Evolutionary conservation across 2,797 vertebrate genomes (phyloP), one percentile per base, ranked within the genome.

Genomic region (Tinamus major): DNA sequence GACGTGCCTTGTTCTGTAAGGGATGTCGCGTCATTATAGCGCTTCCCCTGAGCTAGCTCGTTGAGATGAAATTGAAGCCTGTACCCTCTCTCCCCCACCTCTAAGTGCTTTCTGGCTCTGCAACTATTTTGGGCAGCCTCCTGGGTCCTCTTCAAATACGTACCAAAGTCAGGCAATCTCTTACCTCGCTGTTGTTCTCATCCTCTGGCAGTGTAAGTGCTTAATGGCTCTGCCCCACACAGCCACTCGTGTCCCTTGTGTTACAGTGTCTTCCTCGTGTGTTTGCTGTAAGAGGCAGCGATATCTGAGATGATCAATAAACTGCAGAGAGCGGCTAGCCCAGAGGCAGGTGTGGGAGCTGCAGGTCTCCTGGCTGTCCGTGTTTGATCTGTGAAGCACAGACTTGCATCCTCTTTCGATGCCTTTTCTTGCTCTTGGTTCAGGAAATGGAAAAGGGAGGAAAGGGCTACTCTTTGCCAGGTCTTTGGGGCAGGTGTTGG

Each of bases 241-340:
- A 59, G 48, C 23, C 18, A 23, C 37, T 13, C 1, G 20, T 53
- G 2, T 1, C 37, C 13, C 1, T 39, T 41, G 2, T 2, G 5
- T 74, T 67, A 29, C 69, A 0, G 0, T 39, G 31, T n/a, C 41
- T 74, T 78, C 27, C 58, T 69, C 0, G 1, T 1, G 0, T 67
- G 35, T 15, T 46, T 63, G 42, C 55, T 44, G 7, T 2, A 1
- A 0, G 59, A 56, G 37, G 39, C 14, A 13, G 53, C 33, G 63
- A 63, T 78, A 37, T 48, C 79, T 81, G 23, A 58, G 61, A 64
- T 48, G 48, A 46, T 7, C 62, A 58, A 2, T 33, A 33, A 61
- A 41, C 19, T n/a, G 13, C 0, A 2, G 44, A 20, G 61, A 63
- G 59, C 18, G 0, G 6, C n/a, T n/a, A 41, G 62, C 61, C 72